These are phyloP conservation scores for Reticulitermes speratus DNA, from an alignment of 1,140 invertebrate species.

Conservation along the genomic window DNA sequence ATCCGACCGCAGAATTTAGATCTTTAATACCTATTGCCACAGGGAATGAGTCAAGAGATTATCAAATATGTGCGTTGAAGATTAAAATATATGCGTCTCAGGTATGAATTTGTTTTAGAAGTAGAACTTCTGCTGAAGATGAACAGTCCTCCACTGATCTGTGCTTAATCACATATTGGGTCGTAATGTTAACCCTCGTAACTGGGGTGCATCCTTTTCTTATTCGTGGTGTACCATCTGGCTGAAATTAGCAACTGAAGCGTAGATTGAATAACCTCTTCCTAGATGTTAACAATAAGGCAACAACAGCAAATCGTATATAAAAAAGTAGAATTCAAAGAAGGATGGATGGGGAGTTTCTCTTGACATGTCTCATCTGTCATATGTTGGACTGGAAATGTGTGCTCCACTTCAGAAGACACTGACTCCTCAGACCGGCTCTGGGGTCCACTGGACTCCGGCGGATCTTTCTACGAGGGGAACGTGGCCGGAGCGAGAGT, in stretches of 20 bases:
- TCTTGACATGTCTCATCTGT: too few species aligned
- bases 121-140: not conserved
- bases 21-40: not conserved
- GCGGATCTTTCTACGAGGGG: too few species aligned
- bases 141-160: not conserved
- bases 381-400: too few species aligned
- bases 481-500: too few species aligned
- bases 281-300: too few species aligned
- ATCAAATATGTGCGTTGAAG: not conserved
- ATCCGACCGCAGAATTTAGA: conserved; percentile 2
- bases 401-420: too few species aligned
- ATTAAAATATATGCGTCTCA: not conserved
- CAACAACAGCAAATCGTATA: too few species aligned
- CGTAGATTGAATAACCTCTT: not conserved
- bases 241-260: not conserved
- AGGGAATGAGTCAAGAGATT: not conserved
- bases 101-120: not conserved
- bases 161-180: not conserved
- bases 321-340: too few species aligned
- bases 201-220: not conserved
- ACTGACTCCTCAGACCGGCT: too few species aligned
- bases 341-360: too few species aligned
- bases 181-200: not conserved
- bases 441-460: too few species aligned
- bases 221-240: not conserved